phyloP scores from a whole-genome alignment of 2,888 invertebrate species.

The Micropterix aruncella region DNA sequence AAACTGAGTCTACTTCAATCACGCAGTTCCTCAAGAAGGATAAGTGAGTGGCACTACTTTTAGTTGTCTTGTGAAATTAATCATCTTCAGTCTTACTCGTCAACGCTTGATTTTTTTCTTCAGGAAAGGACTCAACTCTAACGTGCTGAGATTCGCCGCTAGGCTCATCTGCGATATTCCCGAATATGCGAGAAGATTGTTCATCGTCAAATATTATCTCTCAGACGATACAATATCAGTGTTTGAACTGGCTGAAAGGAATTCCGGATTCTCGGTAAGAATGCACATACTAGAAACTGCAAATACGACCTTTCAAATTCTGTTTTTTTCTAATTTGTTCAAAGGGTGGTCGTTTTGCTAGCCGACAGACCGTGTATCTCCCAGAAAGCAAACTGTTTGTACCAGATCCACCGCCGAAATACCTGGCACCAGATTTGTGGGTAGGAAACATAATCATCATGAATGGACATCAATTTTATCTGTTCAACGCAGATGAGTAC shows the following conservation, averaged over 20 bases:
- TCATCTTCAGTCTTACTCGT: background rate
- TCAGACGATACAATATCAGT: conserved; percentile 76
- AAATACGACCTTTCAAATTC: too few relatives aligned
- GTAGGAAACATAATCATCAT: conserved; percentile 68
- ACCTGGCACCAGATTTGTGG: conserved; percentile 69
- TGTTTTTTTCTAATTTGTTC: conserved; percentile 3
- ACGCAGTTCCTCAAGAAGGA: conserved; percentile 71
- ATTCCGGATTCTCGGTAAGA: conserved; percentile 45
- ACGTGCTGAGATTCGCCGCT: conserved; percentile 66
- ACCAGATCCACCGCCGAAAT: conserved; percentile 58
- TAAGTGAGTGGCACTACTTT: too few relatives aligned
- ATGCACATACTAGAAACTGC: background rate
- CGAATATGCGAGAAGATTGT: conserved; percentile 50
- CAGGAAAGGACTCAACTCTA: conserved; percentile 59
- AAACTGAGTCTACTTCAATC: conserved; percentile 62
- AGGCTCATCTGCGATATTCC: conserved; percentile 58
- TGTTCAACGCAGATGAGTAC: conserved; percentile 75
- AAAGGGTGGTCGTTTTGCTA: conserved; percentile 50
- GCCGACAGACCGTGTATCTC: conserved; percentile 53
- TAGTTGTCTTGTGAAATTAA: too few relatives aligned
- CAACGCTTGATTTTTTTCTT: conserved; percentile 13
- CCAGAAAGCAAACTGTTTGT: conserved; percentile 60
- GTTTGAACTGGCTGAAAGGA: conserved; percentile 60
- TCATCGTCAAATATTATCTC: conserved; percentile 69
- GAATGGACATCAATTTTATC: conserved; percentile 62